Percentiles rank a stretch among this genome's conserved stretches.
Evolutionary conservation across 2,797 vertebrate species (phyloP).

Genomic region (Acropternis orthonyx): DNA sequence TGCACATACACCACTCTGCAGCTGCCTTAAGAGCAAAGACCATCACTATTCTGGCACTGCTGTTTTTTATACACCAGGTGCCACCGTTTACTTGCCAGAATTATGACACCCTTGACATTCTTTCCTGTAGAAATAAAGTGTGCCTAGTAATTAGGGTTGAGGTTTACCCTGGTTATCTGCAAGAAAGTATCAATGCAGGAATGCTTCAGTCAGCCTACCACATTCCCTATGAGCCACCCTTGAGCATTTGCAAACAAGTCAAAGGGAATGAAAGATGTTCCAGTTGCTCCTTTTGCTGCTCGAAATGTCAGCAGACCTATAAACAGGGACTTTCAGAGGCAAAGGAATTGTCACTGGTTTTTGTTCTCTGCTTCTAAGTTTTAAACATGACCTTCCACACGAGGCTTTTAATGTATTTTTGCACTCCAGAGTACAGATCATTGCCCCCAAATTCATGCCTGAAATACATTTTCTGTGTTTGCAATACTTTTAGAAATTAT

Average conservation of each 20-base stretch:
- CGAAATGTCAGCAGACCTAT: not conserved
- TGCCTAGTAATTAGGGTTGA: constrained; percentile 9
- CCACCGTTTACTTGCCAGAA: not conserved
- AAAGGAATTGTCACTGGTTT: not conserved
- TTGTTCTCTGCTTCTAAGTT: constrained; percentile 13
- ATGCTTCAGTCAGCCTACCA: not conserved
- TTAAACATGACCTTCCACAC: constrained; percentile 39
- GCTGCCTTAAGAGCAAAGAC: not conserved
- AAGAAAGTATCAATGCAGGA: constrained; percentile 37
- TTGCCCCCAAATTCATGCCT: constrained; percentile 19
- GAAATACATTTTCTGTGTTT: constrained; percentile 43
- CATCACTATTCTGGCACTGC: not conserved
- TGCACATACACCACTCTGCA: not conserved
- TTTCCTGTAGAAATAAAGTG: constrained; percentile 34
- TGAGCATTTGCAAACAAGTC: constrained; percentile 36
- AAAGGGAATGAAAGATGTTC: constrained; percentile 7
- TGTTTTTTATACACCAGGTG: not conserved
- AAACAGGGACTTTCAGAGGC: not conserved
- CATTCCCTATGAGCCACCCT: not conserved
- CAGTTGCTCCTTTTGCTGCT: not conserved
- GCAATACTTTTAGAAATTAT: constrained; percentile 57
- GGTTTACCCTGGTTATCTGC: constrained; percentile 43
- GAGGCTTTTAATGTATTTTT: constrained; percentile 9
- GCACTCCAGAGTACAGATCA: not conserved
- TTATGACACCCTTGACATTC: not conserved